Evolutionary conservation across 2,888 invertebrate species (phyloP).

Genomic region (Thumatha senex): DNA sequence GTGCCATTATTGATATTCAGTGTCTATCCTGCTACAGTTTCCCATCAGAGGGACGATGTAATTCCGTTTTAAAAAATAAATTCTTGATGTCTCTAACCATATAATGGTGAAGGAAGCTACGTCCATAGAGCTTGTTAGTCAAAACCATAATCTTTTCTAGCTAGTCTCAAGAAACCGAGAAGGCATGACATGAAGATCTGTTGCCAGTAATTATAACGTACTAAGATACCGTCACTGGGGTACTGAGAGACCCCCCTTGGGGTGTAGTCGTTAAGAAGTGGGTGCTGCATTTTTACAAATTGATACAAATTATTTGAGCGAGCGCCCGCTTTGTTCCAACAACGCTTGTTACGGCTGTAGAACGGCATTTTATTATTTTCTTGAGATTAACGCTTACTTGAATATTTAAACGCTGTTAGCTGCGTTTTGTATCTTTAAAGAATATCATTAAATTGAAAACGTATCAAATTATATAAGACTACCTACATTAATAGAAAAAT

Average conservation of each 20-base stretch:
- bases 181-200: conserved; percentile 44
- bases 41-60: no score
- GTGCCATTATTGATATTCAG: no score
- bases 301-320: conserved; percentile 84
- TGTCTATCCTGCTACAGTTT: no score
- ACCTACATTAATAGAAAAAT: background rate
- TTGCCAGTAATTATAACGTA: conserved; percentile 71
- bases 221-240: conserved; percentile 43
- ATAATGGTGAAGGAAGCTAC: background rate
- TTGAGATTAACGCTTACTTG: conserved; percentile 41
- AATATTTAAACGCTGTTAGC: conserved; percentile 21
- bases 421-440: background rate
- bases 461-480: background rate
- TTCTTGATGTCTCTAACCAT: background rate
- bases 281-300: conserved; percentile 82
- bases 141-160: conserved; percentile 12
- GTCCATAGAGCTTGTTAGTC: conserved; percentile 8
- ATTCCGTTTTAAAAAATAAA: no score
- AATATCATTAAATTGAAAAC: no score
- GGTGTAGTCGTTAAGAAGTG: conserved; percentile 52
- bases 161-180: conserved; percentile 29
- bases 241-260: conserved; percentile 44
- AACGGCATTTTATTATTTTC: conserved; percentile 82
- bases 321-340: conserved; percentile 81
- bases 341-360: conserved; percentile 81